Percentiles rank a stretch among this genome's conserved stretches.
Conservation (phyloP, 2,888 invertebrate species). For the Dyspetes luteomarginatus region DNA sequence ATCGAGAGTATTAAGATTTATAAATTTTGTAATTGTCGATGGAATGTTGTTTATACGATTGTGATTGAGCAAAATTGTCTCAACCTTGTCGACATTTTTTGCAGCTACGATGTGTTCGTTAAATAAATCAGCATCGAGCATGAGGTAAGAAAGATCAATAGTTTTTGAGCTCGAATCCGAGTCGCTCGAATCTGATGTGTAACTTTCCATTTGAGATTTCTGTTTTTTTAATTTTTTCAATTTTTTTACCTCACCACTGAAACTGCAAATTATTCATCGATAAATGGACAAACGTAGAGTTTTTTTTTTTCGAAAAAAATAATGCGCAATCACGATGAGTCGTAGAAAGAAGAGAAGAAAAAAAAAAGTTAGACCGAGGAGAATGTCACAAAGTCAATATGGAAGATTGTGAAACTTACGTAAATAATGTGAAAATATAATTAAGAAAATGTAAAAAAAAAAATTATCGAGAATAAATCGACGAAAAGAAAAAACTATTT, state of each 20-base stretch:
- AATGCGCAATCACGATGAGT: slow-evolving; percentile 27
- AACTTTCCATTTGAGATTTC: slow-evolving; percentile 89
- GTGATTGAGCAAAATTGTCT: slow-evolving; percentile 93
- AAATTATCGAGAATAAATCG: background rate
- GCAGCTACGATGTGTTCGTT: slow-evolving; percentile 87
- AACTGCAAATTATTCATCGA: slow-evolving; percentile 6
- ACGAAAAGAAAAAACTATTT: no score
- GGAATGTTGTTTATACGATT: slow-evolving; percentile 92
- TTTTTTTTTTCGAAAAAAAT: background rate
- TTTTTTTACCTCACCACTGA: no score
- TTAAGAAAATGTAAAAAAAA: background rate
- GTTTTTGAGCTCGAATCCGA: slow-evolving; percentile 90
- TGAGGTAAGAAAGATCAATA: slow-evolving; percentile 88
- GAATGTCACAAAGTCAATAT: slow-evolving; percentile 43
- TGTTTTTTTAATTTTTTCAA: background rate
- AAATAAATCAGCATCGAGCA: slow-evolving; percentile 86
- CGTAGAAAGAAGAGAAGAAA: background rate
- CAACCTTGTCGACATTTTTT: slow-evolving; percentile 87
- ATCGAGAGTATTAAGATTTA: slow-evolving; percentile 91
- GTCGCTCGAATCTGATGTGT: slow-evolving; percentile 93
- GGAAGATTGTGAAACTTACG: slow-evolving; percentile 25
- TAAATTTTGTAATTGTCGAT: slow-evolving; percentile 87
- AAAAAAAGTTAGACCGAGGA: background rate
- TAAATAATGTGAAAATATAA: background rate
- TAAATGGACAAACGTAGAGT: background rate